phyloP scores from a whole-genome alignment of 2,113 vertebrate species.

The Tamias sibiricus region DNA sequence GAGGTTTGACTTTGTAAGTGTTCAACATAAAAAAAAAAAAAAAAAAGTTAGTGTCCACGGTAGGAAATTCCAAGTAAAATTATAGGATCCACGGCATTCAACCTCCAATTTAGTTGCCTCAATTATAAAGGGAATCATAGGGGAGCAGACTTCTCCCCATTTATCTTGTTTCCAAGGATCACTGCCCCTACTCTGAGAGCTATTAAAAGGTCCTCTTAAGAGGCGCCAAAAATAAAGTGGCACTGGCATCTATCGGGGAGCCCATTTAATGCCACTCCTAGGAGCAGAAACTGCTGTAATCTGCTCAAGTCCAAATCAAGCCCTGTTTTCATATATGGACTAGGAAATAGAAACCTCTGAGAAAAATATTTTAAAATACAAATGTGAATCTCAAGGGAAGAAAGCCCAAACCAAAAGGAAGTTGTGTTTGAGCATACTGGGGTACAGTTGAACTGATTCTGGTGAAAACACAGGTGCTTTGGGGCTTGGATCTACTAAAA shows the following conservation, averaged over 20 bases:
- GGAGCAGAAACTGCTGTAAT: slow-evolving; percentile 43
- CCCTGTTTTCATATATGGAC: neutral
- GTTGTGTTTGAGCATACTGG: neutral
- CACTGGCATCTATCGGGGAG: slow-evolving; percentile 4
- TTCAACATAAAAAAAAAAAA: neutral
- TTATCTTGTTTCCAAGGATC: slow-evolving; percentile 12
- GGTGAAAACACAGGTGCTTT: neutral
- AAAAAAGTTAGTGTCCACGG: neutral
- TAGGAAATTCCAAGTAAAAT: neutral
- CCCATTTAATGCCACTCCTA: neutral
- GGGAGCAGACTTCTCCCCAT: neutral
- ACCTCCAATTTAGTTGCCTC: neutral
- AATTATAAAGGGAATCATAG: neutral
- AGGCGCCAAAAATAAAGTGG: slow-evolving; percentile 48
- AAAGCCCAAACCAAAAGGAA: neutral
- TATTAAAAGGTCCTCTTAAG: slow-evolving; percentile 28
- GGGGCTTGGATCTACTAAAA: neutral
- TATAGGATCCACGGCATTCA: neutral
- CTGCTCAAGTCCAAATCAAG: slow-evolving; percentile 41
- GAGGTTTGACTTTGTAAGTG: neutral
- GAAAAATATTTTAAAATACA: slow-evolving; percentile 34
- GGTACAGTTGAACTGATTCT: neutral
- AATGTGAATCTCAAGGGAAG: neutral
- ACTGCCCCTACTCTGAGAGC: neutral
- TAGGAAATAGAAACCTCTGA: neutral